Conservation (phyloP, 2,797 vertebrate genomes). For the Brachyalestes nurse region DNA sequence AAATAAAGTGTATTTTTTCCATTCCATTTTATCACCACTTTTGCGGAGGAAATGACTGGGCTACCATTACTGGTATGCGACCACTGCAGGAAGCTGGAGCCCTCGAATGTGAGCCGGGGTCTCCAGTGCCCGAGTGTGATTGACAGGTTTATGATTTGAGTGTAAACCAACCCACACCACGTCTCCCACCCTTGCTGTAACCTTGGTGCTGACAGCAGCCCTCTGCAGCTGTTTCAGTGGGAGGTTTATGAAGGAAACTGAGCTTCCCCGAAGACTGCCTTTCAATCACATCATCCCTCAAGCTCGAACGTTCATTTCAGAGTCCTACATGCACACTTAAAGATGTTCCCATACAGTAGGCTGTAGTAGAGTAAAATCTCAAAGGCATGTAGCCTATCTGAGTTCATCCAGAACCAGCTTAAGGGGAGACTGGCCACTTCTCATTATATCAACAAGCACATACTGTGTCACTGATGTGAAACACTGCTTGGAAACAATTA, state of each 20-base stretch:
- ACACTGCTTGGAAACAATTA: too few species aligned
- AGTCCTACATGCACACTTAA: neutral
- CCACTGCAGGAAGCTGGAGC: conserved; percentile 38
- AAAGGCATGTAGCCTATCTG: neutral
- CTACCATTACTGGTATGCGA: conserved; percentile 45
- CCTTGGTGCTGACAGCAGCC: conserved; percentile 47
- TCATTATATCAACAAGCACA: too few species aligned
- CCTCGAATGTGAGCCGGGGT: conserved; percentile 36
- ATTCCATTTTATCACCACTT: conserved; percentile 52
- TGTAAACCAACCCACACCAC: conserved; percentile 50
- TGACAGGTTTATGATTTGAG: conserved; percentile 59
- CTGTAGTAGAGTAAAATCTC: neutral
- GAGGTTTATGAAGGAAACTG: conserved; percentile 37
- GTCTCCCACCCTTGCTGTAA: conserved; percentile 47
- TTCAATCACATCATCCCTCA: conserved; percentile 40
- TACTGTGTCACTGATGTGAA: too few species aligned
- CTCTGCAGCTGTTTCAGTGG: conserved; percentile 39
- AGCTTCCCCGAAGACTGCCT: conserved; percentile 32
- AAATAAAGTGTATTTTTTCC: conserved; percentile 45
- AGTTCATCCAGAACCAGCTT: too few species aligned
- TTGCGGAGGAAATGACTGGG: conserved; percentile 53
- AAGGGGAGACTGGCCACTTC: too few species aligned
- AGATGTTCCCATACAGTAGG: neutral
- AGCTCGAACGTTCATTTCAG: conserved; percentile 20
- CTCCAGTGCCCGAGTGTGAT: conserved; percentile 29